A percentile compares a stretch with the other conserved stretches of the same genome.
These are phyloP conservation scores for Syrmaticus mikado DNA, from an alignment of 2,113 vertebrate genomes.

Conservation along the genomic window DNA sequence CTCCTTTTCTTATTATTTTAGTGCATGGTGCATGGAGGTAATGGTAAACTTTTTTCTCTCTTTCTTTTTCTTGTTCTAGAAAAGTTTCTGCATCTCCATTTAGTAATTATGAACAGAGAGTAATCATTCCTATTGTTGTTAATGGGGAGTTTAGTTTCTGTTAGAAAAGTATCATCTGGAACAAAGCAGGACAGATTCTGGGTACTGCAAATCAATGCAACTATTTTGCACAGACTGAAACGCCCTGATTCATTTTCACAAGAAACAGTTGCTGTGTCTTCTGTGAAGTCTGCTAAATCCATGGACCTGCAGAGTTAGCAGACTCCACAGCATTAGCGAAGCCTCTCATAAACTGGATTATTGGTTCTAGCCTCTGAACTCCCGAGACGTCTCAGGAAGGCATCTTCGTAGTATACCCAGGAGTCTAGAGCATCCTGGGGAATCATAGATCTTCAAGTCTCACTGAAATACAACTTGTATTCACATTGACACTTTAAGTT, in stretches of 20 bases:
- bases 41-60: neutral
- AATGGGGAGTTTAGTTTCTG: neutral
- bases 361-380: neutral
- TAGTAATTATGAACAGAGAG: neutral
- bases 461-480: neutral
- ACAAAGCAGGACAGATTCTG: neutral
- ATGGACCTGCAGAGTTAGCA: neutral
- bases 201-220: neutral
- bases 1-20: neutral
- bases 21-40: neutral
- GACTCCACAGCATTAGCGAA: neutral
- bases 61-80: neutral
- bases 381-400: neutral
- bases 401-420: neutral
- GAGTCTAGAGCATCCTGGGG: neutral
- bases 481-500: neutral
- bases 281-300: neutral
- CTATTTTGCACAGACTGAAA: neutral
- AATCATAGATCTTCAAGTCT: neutral
- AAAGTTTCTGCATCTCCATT: neutral
- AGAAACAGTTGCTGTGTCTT: neutral
- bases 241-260: neutral
- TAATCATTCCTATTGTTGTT: rapidly evolving
- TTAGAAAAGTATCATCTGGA: neutral
- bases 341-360: rapidly evolving